Evolutionary conservation across 2,888 invertebrate genomes (phyloP).

Genomic region (Hypena proboscidalis): DNA sequence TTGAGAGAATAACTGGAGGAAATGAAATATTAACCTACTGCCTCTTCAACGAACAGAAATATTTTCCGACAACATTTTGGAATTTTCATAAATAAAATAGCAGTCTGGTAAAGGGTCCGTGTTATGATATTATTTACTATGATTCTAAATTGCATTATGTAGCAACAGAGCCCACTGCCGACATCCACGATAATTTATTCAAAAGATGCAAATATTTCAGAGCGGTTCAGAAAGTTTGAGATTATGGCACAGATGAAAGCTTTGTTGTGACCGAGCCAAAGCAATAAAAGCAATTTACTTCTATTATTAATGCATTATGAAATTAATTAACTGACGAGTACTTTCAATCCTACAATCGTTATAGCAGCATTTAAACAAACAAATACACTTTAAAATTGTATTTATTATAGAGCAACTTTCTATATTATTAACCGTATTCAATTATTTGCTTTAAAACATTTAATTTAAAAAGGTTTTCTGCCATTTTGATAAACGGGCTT

Average conservation of each 20-base stretch:
- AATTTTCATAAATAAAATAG: not conserved
- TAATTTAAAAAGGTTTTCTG: not conserved
- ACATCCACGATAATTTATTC: constrained; percentile 24
- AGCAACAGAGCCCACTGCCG: constrained; percentile 5
- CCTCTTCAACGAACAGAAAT: not conserved
- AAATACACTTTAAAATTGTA: not conserved
- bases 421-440: not conserved
- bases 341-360: not conserved
- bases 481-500: not conserved
- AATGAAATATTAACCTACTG: constrained; percentile 1
- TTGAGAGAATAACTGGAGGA: constrained; percentile 1
- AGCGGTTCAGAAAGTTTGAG: constrained; percentile 6
- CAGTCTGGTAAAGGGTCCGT: not conserved
- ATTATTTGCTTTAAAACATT: not conserved
- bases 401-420: not conserved
- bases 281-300: not conserved
- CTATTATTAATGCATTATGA: not conserved
- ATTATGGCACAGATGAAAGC: constrained; percentile 13
- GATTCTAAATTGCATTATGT: constrained; percentile 3
- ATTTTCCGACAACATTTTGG: not conserved
- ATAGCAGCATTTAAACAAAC: not conserved
- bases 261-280: not conserved
- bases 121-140: not conserved
- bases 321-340: constrained; percentile 2
- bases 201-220: constrained; percentile 32